Percentiles rank a stretch among this genome's conserved stretches.
Conservation (phyloP, 2,113 vertebrate species). For the Rafetus swinhoei region DNA sequence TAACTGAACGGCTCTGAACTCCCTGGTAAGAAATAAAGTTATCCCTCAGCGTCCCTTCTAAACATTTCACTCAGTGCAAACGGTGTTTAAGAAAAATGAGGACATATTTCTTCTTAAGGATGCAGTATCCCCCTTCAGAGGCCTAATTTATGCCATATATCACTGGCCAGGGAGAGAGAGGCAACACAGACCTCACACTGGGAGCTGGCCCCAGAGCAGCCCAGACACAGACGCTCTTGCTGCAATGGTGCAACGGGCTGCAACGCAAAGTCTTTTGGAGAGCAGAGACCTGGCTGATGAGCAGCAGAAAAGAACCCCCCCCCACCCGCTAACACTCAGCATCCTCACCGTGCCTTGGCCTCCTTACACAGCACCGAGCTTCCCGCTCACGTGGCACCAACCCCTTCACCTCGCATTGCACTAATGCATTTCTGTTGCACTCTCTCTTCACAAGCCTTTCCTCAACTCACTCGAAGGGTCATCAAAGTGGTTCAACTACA, state of each 20-base stretch:
- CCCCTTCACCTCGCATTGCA: background rate
- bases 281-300: background rate
- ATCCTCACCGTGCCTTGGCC: background rate
- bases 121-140: conserved; percentile 86
- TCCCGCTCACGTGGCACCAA: background rate
- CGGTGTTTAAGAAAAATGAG: conserved; percentile 97
- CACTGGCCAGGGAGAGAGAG: conserved; percentile 75
- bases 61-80: conserved; percentile 99
- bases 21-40: conserved; percentile 99
- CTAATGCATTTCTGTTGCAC: background rate
- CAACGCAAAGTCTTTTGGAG: conserved; percentile 10
- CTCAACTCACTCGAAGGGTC: background rate
- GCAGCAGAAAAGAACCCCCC: conserved; percentile 32
- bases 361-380: background rate
- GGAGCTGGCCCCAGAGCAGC: conserved; percentile 60
- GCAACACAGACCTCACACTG: conserved; percentile 66
- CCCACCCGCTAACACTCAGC: background rate
- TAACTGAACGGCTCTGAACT: conserved; percentile 97
- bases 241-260: conserved; percentile 58
- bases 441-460: conserved; percentile 13
- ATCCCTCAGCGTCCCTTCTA: conserved; percentile 95
- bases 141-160: conserved; percentile 83
- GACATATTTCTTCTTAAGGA: conserved; percentile 93
- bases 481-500: conserved; percentile 1
- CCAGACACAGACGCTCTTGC: background rate